Evolutionary conservation across 2,113 vertebrate species (phyloP).

Genomic region (Tragulus kanchil): DNA sequence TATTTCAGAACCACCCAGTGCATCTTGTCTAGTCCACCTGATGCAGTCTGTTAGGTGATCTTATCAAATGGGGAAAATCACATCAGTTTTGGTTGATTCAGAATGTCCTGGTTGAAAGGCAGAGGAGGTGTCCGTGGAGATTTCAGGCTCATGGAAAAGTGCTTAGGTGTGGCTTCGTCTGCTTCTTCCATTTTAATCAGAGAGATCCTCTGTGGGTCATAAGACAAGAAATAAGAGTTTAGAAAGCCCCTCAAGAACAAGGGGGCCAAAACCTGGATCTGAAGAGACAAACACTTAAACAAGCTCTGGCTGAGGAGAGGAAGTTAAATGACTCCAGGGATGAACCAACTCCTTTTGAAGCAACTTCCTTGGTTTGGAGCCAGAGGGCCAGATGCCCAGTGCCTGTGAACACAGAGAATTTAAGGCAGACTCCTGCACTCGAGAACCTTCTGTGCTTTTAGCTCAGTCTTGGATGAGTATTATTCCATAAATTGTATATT

Average conservation of each 20-base stretch:
- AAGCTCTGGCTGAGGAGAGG: constrained; percentile 60
- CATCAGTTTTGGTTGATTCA: constrained; percentile 16
- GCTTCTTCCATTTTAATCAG: constrained; percentile 64
- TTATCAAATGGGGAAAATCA: background rate
- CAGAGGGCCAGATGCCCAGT: constrained; percentile 74
- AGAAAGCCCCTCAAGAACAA: constrained; percentile 45
- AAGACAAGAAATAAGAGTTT: constrained; percentile 63
- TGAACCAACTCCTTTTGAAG: constrained; percentile 65
- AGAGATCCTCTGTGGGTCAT: constrained; percentile 54
- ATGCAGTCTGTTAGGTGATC: background rate
- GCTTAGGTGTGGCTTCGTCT: constrained; percentile 17
- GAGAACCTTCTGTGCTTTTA: constrained; percentile 65
- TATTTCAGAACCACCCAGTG: background rate
- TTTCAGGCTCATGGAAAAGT: constrained; percentile 51
- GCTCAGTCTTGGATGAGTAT: constrained; percentile 56
- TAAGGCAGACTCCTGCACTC: constrained; percentile 55
- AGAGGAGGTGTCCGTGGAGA: constrained; percentile 14
- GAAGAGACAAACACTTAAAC: constrained; percentile 59
- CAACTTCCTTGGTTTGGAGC: constrained; percentile 75
- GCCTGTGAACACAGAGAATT: constrained; percentile 73
- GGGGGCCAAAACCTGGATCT: constrained; percentile 48
- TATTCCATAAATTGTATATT: constrained; percentile 34
- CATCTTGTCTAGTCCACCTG: constrained; percentile 6
- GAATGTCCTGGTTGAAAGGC: background rate
- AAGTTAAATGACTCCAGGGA: constrained; percentile 74